Base-by-base conservation (phyloP, 37 sponge, comb jelly and placozoan genomes). In the Lycopodina hypogea region DNA sequence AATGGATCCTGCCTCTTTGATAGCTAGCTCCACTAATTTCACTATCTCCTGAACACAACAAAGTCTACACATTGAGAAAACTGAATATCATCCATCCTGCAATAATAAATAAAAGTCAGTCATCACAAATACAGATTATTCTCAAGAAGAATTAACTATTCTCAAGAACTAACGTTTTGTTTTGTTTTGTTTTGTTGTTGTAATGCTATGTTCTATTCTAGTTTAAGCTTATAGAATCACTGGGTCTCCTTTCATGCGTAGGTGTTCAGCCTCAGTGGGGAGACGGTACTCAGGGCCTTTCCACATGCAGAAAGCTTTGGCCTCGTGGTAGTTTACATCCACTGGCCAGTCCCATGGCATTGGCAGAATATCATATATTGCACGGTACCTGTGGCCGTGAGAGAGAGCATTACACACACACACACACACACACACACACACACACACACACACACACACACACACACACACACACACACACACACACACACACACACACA, bases 301-400 rank as follows among this genome's bases (percentile, higher is more conserved):
- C 96, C 96, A 95, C 28, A 33, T 75, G 71, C 96, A 95, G 83
- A 81, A 95, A 22, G 96, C 96, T 80, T 89, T 91, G 41, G 96
- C 96, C 61, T 95, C 96, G 56, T 89, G 96, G 62, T 92, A 95
- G 82, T 95, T 95, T 38, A 86, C 90, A 18, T 95, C 96, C 71
- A 91, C 92, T 36, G 96, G 96, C 96, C 96, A 95, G 69, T 86
- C 83, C 89, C 79, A 84, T 0, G 96, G 96, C 93, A 95, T 89
- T 1, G 77, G 83, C 19, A 95, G 59, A 21, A 88, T 80, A 76
- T 95, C 96, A 82, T 70, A 95, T 52, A 95, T 83, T 1, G 96
- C 93, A 34, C 96, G 84, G 66, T 95, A 95, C 84, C 94, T 93
- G 58, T 67, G 35, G n/a, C n/a, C n/a, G n/a, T n/a, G n/a, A n/a